Evolutionary conservation across 1,140 invertebrate genomes (phyloP), one percentile per base, ranked within the genome.

Genomic region (Pogonus chalceus): DNA sequence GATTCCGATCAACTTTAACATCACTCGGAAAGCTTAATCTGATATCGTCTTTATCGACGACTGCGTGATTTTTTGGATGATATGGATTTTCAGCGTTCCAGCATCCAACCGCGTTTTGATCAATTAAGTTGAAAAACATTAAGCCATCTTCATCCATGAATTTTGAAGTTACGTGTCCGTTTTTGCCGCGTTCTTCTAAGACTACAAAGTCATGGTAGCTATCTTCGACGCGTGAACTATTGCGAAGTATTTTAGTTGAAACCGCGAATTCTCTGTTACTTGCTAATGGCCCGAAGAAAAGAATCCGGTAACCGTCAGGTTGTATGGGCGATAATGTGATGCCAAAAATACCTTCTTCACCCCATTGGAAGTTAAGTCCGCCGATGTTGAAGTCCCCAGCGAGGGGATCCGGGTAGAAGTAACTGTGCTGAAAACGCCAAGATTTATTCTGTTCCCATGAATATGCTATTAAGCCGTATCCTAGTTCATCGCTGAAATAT

Each of bases 341-440:
- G 1, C 87, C 87, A 56, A 90, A 90, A 43, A 90, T 85, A 3
- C 87, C 87, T 69, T 90, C 87, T 46, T 81, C 79, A 35, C 53
- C 58, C 87, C 87, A 90, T 68, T 89, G 85, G 74, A 88, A 90
- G 63, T 88, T 88, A 1, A 89, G 65, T 1, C 85, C 85, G 3
- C 78, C 83, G 35, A 88, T 82, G 59, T 85, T 87, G 67, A 84
- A 89, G 63, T 88, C 84, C 3, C 87, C 86, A 18, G 76, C 72
- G 1, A 89, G 63, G 0, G 87, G 87, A 65, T 90, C 87, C 0
- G 87, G 87, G 69, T 84, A 77, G 65, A 89, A 88, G 65, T 76
- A 90, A 49, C 83, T 81, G 59, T 90, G 87, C 12, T 67, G 73
- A 58, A 86, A 78, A 55, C 87, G 75, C 87, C 87, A 90, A 1